A percentile compares a stretch with the other conserved stretches of the same genome.
Evolutionary conservation across 2,113 vertebrate species (phyloP).

Genomic region (Carassius auratus): DNA sequence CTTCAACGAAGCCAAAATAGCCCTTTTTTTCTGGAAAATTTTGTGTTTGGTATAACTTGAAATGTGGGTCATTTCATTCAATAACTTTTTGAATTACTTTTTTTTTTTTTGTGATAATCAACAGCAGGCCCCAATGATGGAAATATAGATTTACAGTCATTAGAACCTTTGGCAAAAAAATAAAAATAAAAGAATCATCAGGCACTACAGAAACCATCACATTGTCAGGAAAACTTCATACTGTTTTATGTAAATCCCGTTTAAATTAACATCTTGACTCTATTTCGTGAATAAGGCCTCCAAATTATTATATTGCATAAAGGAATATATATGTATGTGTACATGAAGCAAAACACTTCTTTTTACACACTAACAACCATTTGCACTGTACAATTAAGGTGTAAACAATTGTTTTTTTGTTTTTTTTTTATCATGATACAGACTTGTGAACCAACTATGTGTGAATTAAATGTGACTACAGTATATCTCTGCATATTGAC

Average conservation of each 20-base stretch:
- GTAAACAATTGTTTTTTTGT: background rate
- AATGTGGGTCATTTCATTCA: background rate
- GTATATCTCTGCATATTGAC: background rate
- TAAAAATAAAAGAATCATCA: background rate
- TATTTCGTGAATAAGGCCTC: background rate
- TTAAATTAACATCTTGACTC: background rate
- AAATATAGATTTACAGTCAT: no score
- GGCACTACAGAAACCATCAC: background rate
- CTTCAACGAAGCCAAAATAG: background rate
- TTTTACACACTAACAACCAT: background rate
- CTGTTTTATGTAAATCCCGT: background rate
- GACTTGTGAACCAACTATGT: background rate
- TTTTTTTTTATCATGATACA: background rate
- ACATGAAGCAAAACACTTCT: background rate
- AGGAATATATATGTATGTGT: background rate
- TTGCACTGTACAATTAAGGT: background rate
- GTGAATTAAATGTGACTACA: background rate
- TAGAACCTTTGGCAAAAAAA: no score
- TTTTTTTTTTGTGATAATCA: no score
- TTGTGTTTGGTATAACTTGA: no score
- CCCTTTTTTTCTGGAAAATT: background rate
- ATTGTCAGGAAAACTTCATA: background rate
- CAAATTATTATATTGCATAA: background rate
- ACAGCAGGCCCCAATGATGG: no score
- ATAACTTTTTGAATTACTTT: background rate